Evolutionary conservation across 2,113 vertebrate genomes (phyloP), one percentile per base, ranked within the genome.

Genomic region (Hystrix brachyura): DNA sequence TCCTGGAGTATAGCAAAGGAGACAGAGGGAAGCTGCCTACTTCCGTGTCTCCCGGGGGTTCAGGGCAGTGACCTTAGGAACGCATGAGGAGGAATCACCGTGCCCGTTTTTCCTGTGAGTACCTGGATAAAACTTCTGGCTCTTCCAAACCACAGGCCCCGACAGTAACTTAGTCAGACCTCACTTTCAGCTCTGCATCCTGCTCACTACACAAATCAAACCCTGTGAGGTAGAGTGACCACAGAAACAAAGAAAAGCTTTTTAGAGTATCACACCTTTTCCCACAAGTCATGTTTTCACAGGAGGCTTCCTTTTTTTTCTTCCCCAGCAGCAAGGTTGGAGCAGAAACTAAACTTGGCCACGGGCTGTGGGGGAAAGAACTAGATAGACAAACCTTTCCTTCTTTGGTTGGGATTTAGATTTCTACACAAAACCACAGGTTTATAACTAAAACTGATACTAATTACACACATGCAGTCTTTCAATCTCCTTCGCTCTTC

Each of bases 231-330:
- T 4, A 21, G n/a, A 46, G 11, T 59, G 53, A 87, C 90, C 74
- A 18, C 64, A 84, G 89, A 93, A 87, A 98, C 94, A 97, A 97
- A 97, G 96, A 46, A 60, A 87, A 90, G 92, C 95, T 92, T 95
- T 94, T 93, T 53, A 46, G 67, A 53, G 90, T 84, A 95, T 93
- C 69, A 82, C 90, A 95, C 94, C 94, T 96, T 94, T 96, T 57
- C 91, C 97, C 96, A 96, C 95, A 96, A 84, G 88, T 87, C 64
- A 10, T 93, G 94, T 93, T 94, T 96, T 94, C 90, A 86, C 78
- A 91, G 94, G 89, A 96, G 82, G 72, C 62, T 94, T 94, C 91
- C 92, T 90, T 74, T 90, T 96, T 93, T 90, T 90, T 96, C 91
- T 90, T 32, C 57, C 87, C 90, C 89, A 93, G 91, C 86, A 92